A percentile compares a stretch with the other conserved stretches of the same genome.
Conservation (phyloP, 1,140 invertebrate genomes). For the Drosophila kepulauana region DNA sequence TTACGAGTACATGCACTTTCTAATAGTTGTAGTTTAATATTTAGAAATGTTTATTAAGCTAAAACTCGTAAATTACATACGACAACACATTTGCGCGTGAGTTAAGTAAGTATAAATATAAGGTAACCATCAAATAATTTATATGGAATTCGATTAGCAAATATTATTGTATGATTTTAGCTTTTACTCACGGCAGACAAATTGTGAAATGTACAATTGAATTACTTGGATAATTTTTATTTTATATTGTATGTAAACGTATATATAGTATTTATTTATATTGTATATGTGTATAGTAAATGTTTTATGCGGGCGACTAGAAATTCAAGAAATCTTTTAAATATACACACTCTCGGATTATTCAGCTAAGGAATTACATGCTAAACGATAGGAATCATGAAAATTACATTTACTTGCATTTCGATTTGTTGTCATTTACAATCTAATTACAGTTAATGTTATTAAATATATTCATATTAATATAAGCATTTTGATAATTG, state of each 20-base stretch:
- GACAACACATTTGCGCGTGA: constrained; percentile 25
- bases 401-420: constrained; percentile 74
- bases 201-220: constrained; percentile 54
- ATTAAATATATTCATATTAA: constrained; percentile 54
- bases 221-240: constrained; percentile 51
- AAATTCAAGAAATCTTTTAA: constrained; percentile 79
- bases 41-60: constrained; percentile 23
- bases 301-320: constrained; percentile 80
- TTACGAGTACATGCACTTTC: constrained; percentile 53
- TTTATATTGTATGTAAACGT: constrained; percentile 8
- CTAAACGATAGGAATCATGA: constrained; percentile 81
- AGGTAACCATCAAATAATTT: constrained; percentile 10
- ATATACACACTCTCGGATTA: constrained; percentile 70
- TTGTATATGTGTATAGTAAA: constrained; percentile 63
- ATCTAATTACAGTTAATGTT: constrained; percentile 48
- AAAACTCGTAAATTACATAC: constrained; percentile 31
- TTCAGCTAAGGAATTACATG: constrained; percentile 59
- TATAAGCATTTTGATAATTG: constrained; percentile 67
- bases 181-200: constrained; percentile 45
- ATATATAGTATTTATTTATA: constrained; percentile 55
- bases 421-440: constrained; percentile 33
- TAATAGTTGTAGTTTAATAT: constrained; percentile 33
- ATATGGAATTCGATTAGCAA: constrained; percentile 34
- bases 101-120: constrained; percentile 16
- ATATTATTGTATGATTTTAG: constrained; percentile 29